Percentiles rank a stretch among this genome's conserved stretches.
Conservation (phyloP, 2,888 invertebrate species). For the Parnassius orleans region DNA sequence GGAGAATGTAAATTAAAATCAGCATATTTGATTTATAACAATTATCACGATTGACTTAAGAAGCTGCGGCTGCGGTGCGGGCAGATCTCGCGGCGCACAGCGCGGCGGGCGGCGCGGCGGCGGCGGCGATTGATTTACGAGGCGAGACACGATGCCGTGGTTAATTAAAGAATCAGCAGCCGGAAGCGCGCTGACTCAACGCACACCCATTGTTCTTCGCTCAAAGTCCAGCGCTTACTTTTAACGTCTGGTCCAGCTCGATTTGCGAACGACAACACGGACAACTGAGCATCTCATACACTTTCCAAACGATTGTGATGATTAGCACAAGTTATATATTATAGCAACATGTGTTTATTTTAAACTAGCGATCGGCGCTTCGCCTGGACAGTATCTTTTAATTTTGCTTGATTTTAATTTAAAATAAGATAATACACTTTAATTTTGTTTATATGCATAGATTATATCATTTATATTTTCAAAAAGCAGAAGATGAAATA, state of each 20-base stretch:
- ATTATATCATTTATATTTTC: no score
- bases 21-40: neutral
- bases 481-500: no score
- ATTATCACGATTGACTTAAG: neutral
- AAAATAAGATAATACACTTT: no score
- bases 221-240: neutral
- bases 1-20: no score
- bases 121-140: constrained; percentile 21
- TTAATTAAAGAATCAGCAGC: constrained; percentile 70
- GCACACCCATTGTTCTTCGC: constrained; percentile 29
- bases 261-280: neutral
- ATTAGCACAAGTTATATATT: neutral
- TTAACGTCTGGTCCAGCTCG: neutral
- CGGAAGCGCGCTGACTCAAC: constrained; percentile 48
- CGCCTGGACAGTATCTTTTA: no score
- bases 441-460: no score
- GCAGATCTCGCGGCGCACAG: no score
- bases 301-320: neutral
- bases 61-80: constrained; percentile 33
- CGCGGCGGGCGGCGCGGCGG: constrained; percentile 40
- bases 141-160: constrained; percentile 47
- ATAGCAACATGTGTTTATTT: no score
- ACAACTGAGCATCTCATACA: no score
- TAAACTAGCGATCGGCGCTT: no score
- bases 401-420: no score